phyloP scores from a whole-genome alignment of 2,113 vertebrate genomes.

The Otocyon megalotis region DNA sequence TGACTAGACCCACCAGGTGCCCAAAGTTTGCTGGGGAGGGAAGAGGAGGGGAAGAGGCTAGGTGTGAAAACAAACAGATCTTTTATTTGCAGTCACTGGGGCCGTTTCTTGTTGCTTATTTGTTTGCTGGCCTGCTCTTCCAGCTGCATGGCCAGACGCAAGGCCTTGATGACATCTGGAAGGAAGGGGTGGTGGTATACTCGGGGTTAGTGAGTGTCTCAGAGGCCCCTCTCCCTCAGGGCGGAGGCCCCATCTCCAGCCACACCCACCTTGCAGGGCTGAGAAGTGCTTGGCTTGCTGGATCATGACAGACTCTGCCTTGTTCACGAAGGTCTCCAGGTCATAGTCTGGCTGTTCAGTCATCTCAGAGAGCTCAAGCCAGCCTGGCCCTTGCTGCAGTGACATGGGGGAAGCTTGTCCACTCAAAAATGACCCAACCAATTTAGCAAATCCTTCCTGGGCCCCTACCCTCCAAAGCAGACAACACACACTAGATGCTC shows the following conservation, averaged over 20 bases:
- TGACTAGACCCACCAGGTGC: background rate
- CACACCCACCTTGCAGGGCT: slow-evolving; percentile 81
- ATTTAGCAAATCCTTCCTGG: slow-evolving; percentile 30
- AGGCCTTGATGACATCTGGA: slow-evolving; percentile 85
- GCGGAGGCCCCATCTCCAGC: background rate
- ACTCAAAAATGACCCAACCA: slow-evolving; percentile 40
- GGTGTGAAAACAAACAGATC: slow-evolving; percentile 65
- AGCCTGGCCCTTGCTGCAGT: slow-evolving; percentile 81
- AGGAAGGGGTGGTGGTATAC: background rate
- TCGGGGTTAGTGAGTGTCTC: background rate
- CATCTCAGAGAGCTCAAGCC: slow-evolving; percentile 85
- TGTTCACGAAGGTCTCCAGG: slow-evolving; percentile 87
- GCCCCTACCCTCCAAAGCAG: background rate
- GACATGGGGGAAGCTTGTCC: slow-evolving; percentile 39
- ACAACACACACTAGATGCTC: background rate
- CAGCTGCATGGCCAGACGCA: slow-evolving; percentile 86
- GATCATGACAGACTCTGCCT: slow-evolving; percentile 81
- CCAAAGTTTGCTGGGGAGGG: slow-evolving; percentile 12
- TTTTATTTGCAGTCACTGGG: slow-evolving; percentile 82
- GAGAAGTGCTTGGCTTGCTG: slow-evolving; percentile 81
- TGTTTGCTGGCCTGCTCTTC: slow-evolving; percentile 90
- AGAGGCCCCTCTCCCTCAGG: background rate
- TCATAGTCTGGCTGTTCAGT: slow-evolving; percentile 88
- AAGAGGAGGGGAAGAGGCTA: slow-evolving; percentile 23
- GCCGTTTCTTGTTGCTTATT: slow-evolving; percentile 80